Conservation (phyloP, 2,888 invertebrate species). For the Capitulum mitella region DNA sequence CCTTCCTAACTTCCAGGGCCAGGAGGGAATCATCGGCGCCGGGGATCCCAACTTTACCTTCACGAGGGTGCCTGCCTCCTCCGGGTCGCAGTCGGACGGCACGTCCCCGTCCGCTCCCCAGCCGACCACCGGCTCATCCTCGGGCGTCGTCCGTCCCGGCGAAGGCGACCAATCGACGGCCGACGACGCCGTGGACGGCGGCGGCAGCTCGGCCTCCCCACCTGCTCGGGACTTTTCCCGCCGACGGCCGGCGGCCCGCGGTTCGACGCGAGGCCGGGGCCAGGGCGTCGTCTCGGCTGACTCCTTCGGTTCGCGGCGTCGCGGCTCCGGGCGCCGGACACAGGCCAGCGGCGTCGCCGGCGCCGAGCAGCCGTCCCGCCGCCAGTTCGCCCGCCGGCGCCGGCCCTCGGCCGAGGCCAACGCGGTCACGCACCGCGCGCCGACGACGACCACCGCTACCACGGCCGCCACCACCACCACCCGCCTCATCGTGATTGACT, state of each 20-base stretch:
- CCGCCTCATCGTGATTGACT: background rate
- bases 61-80: too few relatives aligned
- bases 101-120: too few relatives aligned
- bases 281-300: too few relatives aligned
- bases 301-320: background rate
- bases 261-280: background rate
- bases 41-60: too few relatives aligned
- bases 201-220: background rate
- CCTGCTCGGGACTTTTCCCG: background rate
- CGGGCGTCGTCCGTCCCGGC: too few relatives aligned
- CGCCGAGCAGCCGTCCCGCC: background rate
- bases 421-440: background rate
- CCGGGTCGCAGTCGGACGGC: too few relatives aligned
- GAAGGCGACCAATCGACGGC: background rate
- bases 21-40: background rate
- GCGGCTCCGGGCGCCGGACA: background rate
- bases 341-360: background rate
- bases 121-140: too few relatives aligned
- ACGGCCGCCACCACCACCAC: background rate
- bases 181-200: background rate
- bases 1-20: background rate
- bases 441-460: background rate
- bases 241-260: background rate
- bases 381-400: background rate
- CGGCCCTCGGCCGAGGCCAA: background rate